Conservation (phyloP, 2,113 vertebrate genomes). For the Typhlomys cinereus region DNA sequence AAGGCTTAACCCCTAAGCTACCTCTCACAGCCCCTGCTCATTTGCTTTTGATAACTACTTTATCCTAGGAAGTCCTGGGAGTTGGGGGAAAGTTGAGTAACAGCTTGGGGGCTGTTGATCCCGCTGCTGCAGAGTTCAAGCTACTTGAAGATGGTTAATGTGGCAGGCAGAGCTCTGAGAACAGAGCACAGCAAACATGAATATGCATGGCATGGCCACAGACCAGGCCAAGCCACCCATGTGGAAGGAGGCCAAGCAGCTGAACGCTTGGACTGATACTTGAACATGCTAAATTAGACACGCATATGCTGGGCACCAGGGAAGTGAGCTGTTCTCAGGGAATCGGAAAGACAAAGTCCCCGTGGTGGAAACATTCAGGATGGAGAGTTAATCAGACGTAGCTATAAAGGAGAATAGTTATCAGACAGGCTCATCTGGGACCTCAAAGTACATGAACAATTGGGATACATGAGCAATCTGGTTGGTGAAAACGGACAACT, state of each 20-base stretch:
- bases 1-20: too few species aligned
- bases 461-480: background rate
- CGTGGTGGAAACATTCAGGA: background rate
- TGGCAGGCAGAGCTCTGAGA: background rate
- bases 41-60: background rate
- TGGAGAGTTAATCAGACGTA: background rate
- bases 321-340: too few species aligned
- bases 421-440: background rate
- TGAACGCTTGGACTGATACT: background rate
- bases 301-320: background rate
- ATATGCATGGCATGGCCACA: background rate
- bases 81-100: background rate
- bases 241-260: too few species aligned
- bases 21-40: too few species aligned
- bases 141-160: background rate
- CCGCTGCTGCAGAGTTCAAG: background rate
- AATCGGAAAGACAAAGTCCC: background rate
- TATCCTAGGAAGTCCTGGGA: background rate
- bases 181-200: background rate
- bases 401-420: background rate
- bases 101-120: background rate
- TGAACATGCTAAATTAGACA: background rate
- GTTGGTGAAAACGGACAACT: background rate
- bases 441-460: background rate
- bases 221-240: too few species aligned